Percentiles rank a stretch among this genome's conserved stretches.
These are phyloP conservation scores for Xiphydria camelus DNA, from an alignment of 2,888 invertebrate genomes.

Conservation along the genomic window DNA sequence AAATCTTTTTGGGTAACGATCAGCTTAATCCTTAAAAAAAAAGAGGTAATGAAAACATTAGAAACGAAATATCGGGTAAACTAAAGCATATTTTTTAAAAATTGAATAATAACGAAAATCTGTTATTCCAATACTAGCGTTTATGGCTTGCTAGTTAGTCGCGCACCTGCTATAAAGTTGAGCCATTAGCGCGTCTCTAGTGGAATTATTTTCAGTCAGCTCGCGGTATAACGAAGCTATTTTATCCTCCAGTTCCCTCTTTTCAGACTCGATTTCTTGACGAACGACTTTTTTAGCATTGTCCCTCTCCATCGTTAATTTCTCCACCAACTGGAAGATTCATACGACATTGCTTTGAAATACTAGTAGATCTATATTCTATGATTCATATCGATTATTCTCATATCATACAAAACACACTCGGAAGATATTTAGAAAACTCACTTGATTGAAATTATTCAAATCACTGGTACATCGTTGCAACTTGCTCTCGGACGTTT, in stretches of 20 bases:
- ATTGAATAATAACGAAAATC: conserved; percentile 2
- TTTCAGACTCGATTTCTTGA: conserved; percentile 66
- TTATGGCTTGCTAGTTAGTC: conserved; percentile 30
- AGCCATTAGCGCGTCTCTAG: conserved; percentile 75
- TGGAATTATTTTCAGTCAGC: conserved; percentile 63
- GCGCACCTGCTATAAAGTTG: conserved; percentile 82
- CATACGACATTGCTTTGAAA: conserved; percentile 5
- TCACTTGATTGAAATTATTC: conserved; percentile 67
- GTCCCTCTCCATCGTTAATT: conserved; percentile 62
- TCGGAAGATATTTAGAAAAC: conserved; percentile 18
- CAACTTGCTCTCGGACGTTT: conserved; percentile 63
- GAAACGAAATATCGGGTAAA: neutral
- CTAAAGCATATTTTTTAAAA: neutral
- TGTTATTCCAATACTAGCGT: conserved; percentile 9
- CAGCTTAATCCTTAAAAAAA: conserved; percentile 71
- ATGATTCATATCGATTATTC: neutral
- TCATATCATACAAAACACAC: conserved; percentile 5
- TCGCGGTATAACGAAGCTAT: conserved; percentile 60
- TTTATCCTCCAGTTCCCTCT: conserved; percentile 64
- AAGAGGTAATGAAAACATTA: neutral
- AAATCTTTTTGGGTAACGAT: conserved; percentile 81
- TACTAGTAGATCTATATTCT: neutral
- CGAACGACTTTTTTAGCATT: conserved; percentile 65
- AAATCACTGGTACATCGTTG: conserved; percentile 71
- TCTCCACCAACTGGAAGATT: conserved; percentile 57